Evolutionary conservation across 2,113 vertebrate genomes (phyloP).

Genomic region (Dipodomys spectabilis): DNA sequence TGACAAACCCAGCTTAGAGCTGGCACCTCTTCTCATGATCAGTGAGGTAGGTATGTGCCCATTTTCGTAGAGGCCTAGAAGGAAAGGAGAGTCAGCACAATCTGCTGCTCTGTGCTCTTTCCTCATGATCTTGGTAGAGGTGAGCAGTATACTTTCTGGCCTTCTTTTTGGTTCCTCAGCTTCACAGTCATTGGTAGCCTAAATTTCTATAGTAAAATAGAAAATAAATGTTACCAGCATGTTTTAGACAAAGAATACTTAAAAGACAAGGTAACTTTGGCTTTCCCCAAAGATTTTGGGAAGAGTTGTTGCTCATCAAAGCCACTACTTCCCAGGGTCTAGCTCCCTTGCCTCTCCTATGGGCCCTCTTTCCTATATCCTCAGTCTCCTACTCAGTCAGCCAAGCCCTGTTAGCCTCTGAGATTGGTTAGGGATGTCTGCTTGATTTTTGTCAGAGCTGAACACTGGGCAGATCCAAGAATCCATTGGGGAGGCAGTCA

Average conservation of each 20-base stretch:
- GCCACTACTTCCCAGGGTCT: not conserved
- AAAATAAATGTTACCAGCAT: constrained; percentile 50
- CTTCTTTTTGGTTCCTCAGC: not conserved
- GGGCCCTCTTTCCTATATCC: not conserved
- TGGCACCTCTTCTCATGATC: not conserved
- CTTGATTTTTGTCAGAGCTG: constrained; percentile 89
- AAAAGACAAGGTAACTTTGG: not conserved
- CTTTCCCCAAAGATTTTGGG: constrained; percentile 7
- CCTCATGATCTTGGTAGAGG: not conserved
- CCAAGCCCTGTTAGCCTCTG: constrained; percentile 21
- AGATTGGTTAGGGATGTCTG: constrained; percentile 45
- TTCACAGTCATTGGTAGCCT: not conserved
- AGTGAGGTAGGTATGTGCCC: not conserved
- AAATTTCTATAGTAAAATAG: constrained; percentile 43
- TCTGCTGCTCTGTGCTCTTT: not conserved
- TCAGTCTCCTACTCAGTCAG: not conserved
- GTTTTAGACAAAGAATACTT: not conserved
- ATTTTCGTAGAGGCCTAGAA: not conserved
- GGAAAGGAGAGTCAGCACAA: not conserved
- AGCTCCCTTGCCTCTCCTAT: not conserved
- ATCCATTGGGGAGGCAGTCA: constrained; percentile 98
- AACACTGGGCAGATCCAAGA: constrained; percentile 99
- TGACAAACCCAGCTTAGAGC: not conserved
- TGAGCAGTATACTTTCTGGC: not conserved
- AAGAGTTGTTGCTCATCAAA: constrained; percentile 19